These are phyloP conservation scores for Pocota personata DNA, from an alignment of 2,888 invertebrate species.

Conservation along the genomic window DNA sequence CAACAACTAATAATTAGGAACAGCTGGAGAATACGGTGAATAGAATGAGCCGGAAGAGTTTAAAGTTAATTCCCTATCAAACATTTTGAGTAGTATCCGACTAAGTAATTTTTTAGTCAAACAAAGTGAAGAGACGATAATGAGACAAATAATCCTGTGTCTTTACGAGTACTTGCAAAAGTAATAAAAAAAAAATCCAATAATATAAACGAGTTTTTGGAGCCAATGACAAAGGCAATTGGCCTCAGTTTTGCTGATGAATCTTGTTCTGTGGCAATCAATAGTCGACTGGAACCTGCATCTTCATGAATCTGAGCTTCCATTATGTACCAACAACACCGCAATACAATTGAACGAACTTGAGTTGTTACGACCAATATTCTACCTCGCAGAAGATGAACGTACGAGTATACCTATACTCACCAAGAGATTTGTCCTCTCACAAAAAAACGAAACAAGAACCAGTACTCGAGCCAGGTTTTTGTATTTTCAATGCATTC, in stretches of 20 bases:
- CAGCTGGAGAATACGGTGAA: not conserved
- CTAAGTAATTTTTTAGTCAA: not conserved
- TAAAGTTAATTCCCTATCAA: not conserved
- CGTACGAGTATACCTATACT: too few species aligned
- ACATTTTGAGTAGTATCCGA: not conserved
- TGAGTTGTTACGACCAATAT: not conserved
- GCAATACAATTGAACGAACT: not conserved
- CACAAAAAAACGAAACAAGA: not conserved
- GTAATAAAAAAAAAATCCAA: not conserved
- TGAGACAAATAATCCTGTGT: not conserved
- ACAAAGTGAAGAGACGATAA: not conserved
- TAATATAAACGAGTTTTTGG: conserved; percentile 31
- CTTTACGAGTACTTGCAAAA: not conserved
- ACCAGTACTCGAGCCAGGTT: not conserved
- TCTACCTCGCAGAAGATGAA: conserved; percentile 1
- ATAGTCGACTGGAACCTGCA: conserved; percentile 1
- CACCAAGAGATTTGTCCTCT: not conserved
- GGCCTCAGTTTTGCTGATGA: conserved; percentile 24
- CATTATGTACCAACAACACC: not conserved
- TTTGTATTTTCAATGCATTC: not conserved
- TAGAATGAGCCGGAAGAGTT: not conserved
- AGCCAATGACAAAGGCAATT: conserved; percentile 19
- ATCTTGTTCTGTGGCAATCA: conserved; percentile 43
- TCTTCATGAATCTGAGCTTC: not conserved
- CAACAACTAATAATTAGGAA: not conserved